These are phyloP conservation scores for Notolepis coatsorum DNA, from an alignment of 2,797 vertebrate genomes.

Conservation along the genomic window DNA sequence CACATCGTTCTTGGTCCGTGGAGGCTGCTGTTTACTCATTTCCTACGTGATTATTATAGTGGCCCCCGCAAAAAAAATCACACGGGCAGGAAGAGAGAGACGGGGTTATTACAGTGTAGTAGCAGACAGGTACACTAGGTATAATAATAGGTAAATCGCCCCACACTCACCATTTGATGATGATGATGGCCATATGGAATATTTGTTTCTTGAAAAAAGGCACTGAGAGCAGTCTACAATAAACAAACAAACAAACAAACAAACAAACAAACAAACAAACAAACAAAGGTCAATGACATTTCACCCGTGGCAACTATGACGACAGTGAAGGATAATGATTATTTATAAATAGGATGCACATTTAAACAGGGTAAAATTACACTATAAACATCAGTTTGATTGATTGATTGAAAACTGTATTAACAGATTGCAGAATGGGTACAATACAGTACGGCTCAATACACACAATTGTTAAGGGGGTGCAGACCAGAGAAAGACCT, in stretches of 20 bases:
- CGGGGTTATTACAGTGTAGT: background rate
- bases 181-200: constrained; percentile 97
- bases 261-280: background rate
- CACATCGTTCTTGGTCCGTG: constrained; percentile 56
- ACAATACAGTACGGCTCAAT: too few relatives aligned
- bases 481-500: too few relatives aligned
- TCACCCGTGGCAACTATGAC: background rate
- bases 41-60: constrained; percentile 19
- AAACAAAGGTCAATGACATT: constrained; percentile 25
- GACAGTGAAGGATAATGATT: background rate
- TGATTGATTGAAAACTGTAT: too few relatives aligned
- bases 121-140: constrained; percentile 4
- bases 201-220: constrained; percentile 98
- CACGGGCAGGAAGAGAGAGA: background rate
- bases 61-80: constrained; percentile 22
- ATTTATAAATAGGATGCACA: background rate
- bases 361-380: background rate
- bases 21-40: constrained; percentile 15
- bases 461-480: too few relatives aligned
- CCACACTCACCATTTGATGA: constrained; percentile 96
- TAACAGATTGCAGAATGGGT: too few relatives aligned
- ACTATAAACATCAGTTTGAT: background rate
- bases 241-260: constrained; percentile 48
- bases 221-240: constrained; percentile 94
- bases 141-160: background rate